These are phyloP conservation scores for Drosophila sechellia DNA, from an alignment of 1,140 invertebrate species.

Conservation along the genomic window DNA sequence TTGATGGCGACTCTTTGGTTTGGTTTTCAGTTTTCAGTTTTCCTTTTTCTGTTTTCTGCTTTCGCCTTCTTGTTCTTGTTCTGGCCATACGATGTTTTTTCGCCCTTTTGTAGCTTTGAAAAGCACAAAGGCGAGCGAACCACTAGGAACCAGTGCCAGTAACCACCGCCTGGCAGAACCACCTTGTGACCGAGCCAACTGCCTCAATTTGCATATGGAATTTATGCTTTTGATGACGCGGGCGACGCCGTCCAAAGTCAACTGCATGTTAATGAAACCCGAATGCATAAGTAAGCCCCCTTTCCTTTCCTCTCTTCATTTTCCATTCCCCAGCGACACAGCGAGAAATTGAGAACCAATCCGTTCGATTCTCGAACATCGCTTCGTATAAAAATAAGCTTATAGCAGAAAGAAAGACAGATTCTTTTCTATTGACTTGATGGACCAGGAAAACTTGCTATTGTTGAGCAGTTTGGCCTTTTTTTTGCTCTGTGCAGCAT, in stretches of 20 bases:
- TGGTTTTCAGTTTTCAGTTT: slow-evolving; percentile 1
- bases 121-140: slow-evolving; percentile 26
- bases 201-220: slow-evolving; percentile 75
- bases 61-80: slow-evolving; percentile 4
- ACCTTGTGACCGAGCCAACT: slow-evolving; percentile 6
- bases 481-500: neutral
- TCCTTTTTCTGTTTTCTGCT: neutral
- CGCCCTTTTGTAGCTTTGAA: slow-evolving; percentile 24
- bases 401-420: too few species aligned
- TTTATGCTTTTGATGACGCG: slow-evolving; percentile 77
- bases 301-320: neutral
- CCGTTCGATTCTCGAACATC: too few species aligned
- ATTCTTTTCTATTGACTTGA: too few species aligned
- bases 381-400: too few species aligned
- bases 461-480: too few species aligned
- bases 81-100: neutral
- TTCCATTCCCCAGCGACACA: neutral
- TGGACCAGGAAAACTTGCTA: too few species aligned
- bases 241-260: slow-evolving; percentile 48
- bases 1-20: slow-evolving; percentile 43
- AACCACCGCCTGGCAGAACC: slow-evolving; percentile 4
- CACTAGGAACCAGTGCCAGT: slow-evolving; percentile 8
- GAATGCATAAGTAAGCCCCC: slow-evolving; percentile 53
- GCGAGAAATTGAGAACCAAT: too few species aligned
- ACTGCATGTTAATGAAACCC: slow-evolving; percentile 80